Evolutionary conservation across 2,113 vertebrate genomes (phyloP), one percentile per base, ranked within the genome.

Genomic region (Epinephelus fuscoguttatus): DNA sequence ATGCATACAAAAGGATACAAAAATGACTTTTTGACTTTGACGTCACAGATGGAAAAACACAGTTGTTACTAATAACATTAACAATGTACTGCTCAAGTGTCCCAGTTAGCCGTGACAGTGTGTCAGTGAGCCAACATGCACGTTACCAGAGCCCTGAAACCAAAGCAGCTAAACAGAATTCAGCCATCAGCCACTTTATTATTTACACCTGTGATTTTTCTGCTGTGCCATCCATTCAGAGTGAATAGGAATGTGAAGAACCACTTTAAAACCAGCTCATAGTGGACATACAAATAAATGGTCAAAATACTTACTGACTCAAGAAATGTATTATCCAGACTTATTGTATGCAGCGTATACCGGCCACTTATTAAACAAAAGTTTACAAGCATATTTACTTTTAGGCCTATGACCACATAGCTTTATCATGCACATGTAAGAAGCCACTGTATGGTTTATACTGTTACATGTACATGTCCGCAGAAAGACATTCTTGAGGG

Each of bases 231-330:
- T 30, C 27, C 6, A 9, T 40, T 74, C 5, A 30, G n/a, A 59
- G n/a, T n/a, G 0, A 27, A 70, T 3, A 15, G 73, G 49, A 77
- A 70, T 23, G 21, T 55, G 55, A 73, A 15, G 71, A 70, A 80
- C n/a, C 18, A 68, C 59, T 42, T 52, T 81, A 15, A 84, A 71
- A 66, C 25, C 73, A 84, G 30, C 3, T 9, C 47, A 75, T 45
- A 42, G 56, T 74, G 45, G 19, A 70, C 23, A 37, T 82, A 71
- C 59, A 88, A 81, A 80, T 55, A 67, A 87, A 63, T 33, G 47
- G 70, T 60, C 45, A 13, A 86, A 88, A 90, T 72, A 84, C 77
- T 81, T 61, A 2, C 42, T 12, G 47, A 69, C 13, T 30, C 23
- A 69, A 67, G 56, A 70, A 78, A 80, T 74, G 60, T 60, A 30